Base-by-base conservation (phyloP, 2,113 vertebrate genomes). In the Sturnus vulgaris region DNA sequence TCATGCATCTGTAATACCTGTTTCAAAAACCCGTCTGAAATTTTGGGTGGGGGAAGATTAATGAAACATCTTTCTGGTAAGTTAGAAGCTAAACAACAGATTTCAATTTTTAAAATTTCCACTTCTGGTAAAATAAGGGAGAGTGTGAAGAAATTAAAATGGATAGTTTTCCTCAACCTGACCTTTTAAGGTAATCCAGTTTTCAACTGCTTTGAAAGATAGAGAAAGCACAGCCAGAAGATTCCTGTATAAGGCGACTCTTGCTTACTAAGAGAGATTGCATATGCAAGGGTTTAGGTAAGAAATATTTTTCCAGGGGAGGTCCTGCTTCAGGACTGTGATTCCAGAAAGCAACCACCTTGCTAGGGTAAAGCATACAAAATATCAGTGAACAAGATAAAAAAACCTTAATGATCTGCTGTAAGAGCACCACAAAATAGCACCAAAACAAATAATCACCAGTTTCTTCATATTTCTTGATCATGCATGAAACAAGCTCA, bases 131-230 rank as follows among this genome's bases (percentile, higher is more conserved):
- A 49, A 89, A 90, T 35, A 85, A 82, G 14, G 18, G 27, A 57
- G n/a, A 90, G 18, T 20, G 35, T 42, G 13, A 33, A 88, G 16
- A 93, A 82, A 61, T 59, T 52, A 50, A 80, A 92, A 83, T 15
- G 39, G 47, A 35, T 56, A 14, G 15, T 52, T 86, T 90, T 78
- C 63, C 76, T 87, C 46, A 87, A 30, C 30, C 11, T 57, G n/a
- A 71, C 73, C 79, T 94, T 97, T 93, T 81, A 94, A 69, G 80
- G 60, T 42, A 94, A 80, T 66, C 55, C 30, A 47, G 12, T 60
- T 86, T 87, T 39, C 65, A 90, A 46, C 17, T 30, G 44, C 57
- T 83, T 25, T 69, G 69, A 46, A 76, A 94, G 35, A 86, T 33
- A 85, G 0, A 50, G 68, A 86, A 82, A 96, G 86, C 68, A 59